phyloP scores from a whole-genome alignment of 2,113 vertebrate genomes.

The Lepisosteus osseus region DNA sequence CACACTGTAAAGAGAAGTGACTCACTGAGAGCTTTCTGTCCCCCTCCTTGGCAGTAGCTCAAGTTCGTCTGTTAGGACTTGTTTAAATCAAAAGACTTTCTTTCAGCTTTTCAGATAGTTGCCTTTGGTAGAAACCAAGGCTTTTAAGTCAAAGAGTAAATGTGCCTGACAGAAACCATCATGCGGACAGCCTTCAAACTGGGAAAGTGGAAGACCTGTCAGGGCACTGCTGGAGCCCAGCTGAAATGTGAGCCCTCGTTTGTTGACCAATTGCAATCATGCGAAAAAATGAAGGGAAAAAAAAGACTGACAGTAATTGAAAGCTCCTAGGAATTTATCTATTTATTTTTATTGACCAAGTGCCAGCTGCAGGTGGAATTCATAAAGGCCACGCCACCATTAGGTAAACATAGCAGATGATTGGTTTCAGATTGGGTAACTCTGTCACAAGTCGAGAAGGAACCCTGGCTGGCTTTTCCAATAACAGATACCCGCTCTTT shows the following conservation, averaged over 20 bases:
- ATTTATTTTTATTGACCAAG: neutral
- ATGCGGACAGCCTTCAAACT: conserved; percentile 11
- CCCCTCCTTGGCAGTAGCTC: no score
- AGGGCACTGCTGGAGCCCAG: neutral
- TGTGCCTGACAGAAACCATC: conserved; percentile 24
- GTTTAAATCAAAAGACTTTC: no score
- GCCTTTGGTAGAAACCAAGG: neutral
- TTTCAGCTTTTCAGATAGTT: no score
- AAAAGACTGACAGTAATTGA: conserved; percentile 11
- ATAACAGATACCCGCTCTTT: neutral
- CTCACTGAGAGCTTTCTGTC: no score
- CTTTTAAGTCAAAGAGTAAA: conserved; percentile 16
- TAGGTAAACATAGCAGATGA: conserved; percentile 2
- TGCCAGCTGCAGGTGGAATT: no score
- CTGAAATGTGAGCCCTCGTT: conserved; percentile 6
- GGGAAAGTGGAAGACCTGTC: conserved; percentile 5
- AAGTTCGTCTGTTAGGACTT: no score
- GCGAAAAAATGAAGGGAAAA: conserved; percentile 16
- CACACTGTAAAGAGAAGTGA: no score
- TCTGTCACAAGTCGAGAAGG: conserved; percentile 15
- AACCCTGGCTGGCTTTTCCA: neutral
- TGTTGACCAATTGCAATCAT: conserved; percentile 21
- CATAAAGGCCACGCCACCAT: no score
- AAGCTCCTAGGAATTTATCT: conserved; percentile 20
- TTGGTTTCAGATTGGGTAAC: conserved; percentile 10